Evolutionary conservation across 2,797 vertebrate genomes (phyloP).

Genomic region (Chrysocyon brachyurus): DNA sequence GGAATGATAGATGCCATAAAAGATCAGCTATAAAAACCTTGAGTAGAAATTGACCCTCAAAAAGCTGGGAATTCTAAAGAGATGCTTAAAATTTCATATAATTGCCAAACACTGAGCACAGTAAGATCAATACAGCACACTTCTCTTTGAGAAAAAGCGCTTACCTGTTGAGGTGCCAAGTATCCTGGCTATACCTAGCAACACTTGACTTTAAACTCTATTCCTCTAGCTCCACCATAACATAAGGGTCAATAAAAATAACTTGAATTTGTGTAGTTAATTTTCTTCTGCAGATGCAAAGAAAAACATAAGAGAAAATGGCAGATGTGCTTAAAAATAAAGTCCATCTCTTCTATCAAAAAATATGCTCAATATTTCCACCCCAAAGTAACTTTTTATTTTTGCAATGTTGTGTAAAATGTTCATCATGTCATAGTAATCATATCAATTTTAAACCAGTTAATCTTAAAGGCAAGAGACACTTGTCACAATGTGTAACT

Average conservation of each 20-base stretch:
- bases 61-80: conserved; percentile 66
- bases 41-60: conserved; percentile 44
- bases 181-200: conserved; percentile 49
- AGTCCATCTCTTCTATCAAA: not conserved
- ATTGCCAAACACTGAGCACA: conserved; percentile 4
- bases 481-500: not conserved
- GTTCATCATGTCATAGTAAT: not conserved
- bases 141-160: conserved; percentile 53
- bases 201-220: conserved; percentile 42
- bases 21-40: conserved; percentile 38
- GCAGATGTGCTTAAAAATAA: not conserved
- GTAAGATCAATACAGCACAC: not conserved
- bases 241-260: conserved; percentile 51
- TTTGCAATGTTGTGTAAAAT: conserved; percentile 22
- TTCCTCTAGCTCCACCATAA: not conserved
- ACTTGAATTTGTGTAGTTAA: conserved; percentile 19
- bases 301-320: conserved; percentile 39
- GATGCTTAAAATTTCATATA: conserved; percentile 53
- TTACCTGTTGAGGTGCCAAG: conserved; percentile 55
- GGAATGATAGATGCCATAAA: not conserved
- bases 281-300: not conserved
- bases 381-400: not conserved
- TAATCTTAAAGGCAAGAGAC: not conserved
- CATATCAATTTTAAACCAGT: conserved; percentile 27
- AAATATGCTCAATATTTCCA: not conserved